These are phyloP conservation scores for Patella caerulea DNA, from an alignment of 2,888 invertebrate genomes.

Conservation along the genomic window DNA sequence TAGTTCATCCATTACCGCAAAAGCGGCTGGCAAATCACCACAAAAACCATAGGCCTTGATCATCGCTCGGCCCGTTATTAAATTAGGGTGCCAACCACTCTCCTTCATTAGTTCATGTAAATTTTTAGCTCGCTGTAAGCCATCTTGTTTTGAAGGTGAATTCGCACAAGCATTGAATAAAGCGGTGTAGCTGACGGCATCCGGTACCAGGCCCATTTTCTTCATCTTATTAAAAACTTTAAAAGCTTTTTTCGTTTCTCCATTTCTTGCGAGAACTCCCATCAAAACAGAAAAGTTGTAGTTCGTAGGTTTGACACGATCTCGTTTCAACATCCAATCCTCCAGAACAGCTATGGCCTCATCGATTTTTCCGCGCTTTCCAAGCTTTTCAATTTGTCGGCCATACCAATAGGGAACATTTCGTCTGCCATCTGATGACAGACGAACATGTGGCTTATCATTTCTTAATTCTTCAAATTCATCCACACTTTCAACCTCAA, in stretches of 20 bases:
- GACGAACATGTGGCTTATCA: conserved; percentile 37
- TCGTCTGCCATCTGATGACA: conserved; percentile 38
- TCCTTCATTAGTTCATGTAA: conserved; percentile 81
- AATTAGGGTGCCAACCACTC: conserved; percentile 79
- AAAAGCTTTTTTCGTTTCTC: conserved; percentile 89
- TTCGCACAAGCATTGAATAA: conserved; percentile 91
- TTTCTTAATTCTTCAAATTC: conserved; percentile 9
- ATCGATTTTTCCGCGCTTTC: conserved; percentile 69
- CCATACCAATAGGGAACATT: conserved; percentile 59
- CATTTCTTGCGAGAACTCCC: conserved; percentile 85
- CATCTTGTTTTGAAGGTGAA: conserved; percentile 79
- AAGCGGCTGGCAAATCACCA: conserved; percentile 84
- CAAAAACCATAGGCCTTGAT: conserved; percentile 90
- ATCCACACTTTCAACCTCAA: too few species aligned
- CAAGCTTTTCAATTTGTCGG: conserved; percentile 52
- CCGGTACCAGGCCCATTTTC: conserved; percentile 79
- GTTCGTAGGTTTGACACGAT: conserved; percentile 82
- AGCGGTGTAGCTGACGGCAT: conserved; percentile 84
- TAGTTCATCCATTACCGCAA: conserved; percentile 89
- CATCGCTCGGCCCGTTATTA: conserved; percentile 88
- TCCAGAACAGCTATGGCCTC: conserved; percentile 87
- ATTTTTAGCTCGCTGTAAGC: conserved; percentile 79
- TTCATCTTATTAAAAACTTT: conserved; percentile 87
- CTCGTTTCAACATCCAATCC: conserved; percentile 80
- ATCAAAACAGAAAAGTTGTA: conserved; percentile 89